Percentiles rank a stretch among this genome's conserved stretches.
These are phyloP conservation scores for Salminus brasiliensis DNA, from an alignment of 2,113 vertebrate species.

Conservation along the genomic window DNA sequence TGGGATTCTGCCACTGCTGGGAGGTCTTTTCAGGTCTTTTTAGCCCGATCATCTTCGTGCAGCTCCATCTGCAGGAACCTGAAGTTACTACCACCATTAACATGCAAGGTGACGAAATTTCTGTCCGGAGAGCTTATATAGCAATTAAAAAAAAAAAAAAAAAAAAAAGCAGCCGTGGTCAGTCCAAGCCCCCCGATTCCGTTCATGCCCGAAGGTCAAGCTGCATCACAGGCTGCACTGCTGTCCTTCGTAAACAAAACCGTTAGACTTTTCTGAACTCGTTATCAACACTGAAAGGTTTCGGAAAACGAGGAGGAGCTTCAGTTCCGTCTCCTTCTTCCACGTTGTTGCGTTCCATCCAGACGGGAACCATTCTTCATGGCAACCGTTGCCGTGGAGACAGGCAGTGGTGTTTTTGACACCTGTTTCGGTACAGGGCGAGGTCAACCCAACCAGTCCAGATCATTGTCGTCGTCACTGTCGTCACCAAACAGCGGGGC, in stretches of 20 bases:
- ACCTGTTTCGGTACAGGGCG: neutral
- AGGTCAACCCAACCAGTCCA: slow-evolving; percentile 90
- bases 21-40: no score
- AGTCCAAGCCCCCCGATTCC: neutral
- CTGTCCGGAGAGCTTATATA: no score
- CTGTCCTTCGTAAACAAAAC: neutral
- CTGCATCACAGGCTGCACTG: neutral
- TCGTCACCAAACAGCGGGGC: slow-evolving; percentile 90
- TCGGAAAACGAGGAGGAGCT: neutral
- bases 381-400: neutral
- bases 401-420: neutral
- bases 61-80: no score
- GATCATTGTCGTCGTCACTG: slow-evolving; percentile 84
- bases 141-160: no score
- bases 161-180: neutral
- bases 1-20: no score
- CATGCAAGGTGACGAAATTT: no score
- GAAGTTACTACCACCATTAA: no score
- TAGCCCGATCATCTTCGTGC: no score
- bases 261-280: neutral
- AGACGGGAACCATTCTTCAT: neutral
- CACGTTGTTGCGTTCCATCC: neutral
- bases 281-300: neutral
- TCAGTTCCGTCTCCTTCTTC: neutral
- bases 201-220: neutral